Conservation (phyloP, 1,140 invertebrate species). For the Lepidostoma basale region DNA sequence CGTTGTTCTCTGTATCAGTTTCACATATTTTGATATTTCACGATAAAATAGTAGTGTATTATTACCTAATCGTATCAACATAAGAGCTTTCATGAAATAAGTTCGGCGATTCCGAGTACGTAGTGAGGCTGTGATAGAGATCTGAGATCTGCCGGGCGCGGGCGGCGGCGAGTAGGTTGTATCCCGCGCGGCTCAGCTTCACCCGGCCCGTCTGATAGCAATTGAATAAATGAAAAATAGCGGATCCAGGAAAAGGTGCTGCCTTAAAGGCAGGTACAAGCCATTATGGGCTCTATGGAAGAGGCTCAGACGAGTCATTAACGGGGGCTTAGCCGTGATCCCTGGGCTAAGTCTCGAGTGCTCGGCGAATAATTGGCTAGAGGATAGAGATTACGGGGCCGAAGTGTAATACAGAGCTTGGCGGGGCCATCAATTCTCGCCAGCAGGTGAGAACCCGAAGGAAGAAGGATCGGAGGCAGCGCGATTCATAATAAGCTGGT, state of each 20-base stretch:
- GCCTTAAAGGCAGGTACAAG: neutral
- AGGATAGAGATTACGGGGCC: constrained; percentile 43
- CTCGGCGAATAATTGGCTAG: constrained; percentile 45
- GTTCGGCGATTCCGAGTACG: too few species aligned
- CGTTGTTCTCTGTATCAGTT: too few species aligned
- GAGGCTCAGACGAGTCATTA: constrained; percentile 46
- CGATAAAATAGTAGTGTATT: too few species aligned
- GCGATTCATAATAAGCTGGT: too few species aligned
- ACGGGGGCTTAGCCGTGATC: constrained; percentile 45
- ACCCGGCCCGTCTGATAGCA: constrained; percentile 27
- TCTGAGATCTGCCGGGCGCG: too few species aligned
- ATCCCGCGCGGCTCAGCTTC: too few species aligned
- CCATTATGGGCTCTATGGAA: constrained; percentile 35
- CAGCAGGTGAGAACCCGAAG: neutral
- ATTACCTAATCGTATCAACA: too few species aligned
- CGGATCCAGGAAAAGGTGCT: constrained; percentile 15
- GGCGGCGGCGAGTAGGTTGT: too few species aligned
- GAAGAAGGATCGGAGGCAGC: neutral
- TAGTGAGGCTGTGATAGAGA: too few species aligned
- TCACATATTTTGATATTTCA: too few species aligned
- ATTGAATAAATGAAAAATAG: constrained; percentile 33
- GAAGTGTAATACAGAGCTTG: constrained; percentile 36
- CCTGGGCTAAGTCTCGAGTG: constrained; percentile 41
- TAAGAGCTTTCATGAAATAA: too few species aligned
- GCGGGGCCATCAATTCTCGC: constrained; percentile 23